Evolutionary conservation across 2,888 invertebrate genomes (phyloP).

Genomic region (Cantharis lateralis): DNA sequence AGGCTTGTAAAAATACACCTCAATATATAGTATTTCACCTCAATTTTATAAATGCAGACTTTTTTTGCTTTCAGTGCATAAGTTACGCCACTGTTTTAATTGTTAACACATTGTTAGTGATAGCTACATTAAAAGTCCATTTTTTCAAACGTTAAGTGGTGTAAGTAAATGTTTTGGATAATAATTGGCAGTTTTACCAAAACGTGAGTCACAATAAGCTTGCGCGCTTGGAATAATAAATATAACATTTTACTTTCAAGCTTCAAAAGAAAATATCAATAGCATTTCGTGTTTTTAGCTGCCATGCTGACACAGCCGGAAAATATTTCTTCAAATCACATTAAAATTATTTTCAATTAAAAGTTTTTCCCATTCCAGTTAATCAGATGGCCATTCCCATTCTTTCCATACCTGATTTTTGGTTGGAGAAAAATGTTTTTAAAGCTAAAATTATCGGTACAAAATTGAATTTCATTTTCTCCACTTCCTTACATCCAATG

Average conservation of each 20-base stretch:
- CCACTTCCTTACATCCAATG: background rate
- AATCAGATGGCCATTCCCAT: background rate
- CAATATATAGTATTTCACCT: too few species aligned
- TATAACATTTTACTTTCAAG: background rate
- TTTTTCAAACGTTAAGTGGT: background rate
- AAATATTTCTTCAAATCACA: background rate
- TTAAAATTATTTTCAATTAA: background rate
- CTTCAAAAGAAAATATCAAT: background rate
- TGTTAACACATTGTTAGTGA: background rate
- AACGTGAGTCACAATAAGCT: background rate
- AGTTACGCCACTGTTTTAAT: background rate
- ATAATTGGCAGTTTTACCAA: background rate
- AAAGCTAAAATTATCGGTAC: too few species aligned
- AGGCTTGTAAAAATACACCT: too few species aligned
- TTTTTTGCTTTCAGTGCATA: too few species aligned
- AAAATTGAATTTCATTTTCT: background rate
- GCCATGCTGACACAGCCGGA: background rate
- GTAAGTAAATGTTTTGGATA: background rate
- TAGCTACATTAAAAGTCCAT: background rate
- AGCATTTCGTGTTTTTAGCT: background rate
- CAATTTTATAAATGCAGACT: too few species aligned
- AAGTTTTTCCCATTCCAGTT: background rate
- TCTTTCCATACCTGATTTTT: background rate
- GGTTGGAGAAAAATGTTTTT: too few species aligned
- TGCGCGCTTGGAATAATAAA: background rate